Evolutionary conservation across 2,797 vertebrate genomes (phyloP).

Genomic region (Chromis chromis): DNA sequence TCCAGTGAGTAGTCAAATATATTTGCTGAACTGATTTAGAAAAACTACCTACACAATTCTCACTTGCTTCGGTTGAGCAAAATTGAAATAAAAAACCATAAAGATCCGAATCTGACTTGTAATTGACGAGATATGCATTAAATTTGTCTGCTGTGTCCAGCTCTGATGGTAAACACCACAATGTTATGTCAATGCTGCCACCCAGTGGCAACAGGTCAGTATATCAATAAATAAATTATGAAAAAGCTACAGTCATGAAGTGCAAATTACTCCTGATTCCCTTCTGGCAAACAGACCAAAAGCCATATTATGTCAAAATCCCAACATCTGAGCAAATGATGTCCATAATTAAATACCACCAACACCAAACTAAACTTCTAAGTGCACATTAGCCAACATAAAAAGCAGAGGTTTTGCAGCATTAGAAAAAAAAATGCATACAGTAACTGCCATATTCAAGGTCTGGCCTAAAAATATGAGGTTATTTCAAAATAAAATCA

Average conservation of each 20-base stretch:
- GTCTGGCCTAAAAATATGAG: constrained; percentile 28
- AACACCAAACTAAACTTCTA: constrained; percentile 9
- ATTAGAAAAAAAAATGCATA: neutral
- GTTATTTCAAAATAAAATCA: constrained; percentile 13
- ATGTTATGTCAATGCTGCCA: constrained; percentile 63
- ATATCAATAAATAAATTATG: constrained; percentile 61
- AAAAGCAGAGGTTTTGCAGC: neutral
- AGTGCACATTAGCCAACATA: constrained; percentile 15
- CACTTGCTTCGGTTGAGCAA: constrained; percentile 17
- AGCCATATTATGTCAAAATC: constrained; percentile 8
- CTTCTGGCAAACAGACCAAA: constrained; percentile 15
- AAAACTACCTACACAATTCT: constrained; percentile 14
- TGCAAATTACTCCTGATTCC: constrained; percentile 62
- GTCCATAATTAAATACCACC: constrained; percentile 4
- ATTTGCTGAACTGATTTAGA: constrained; percentile 3
- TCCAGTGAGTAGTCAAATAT: neutral
- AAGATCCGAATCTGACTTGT: neutral
- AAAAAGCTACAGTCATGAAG: constrained; percentile 38
- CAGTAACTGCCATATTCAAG: constrained; percentile 16
- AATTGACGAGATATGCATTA: neutral
- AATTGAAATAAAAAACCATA: neutral
- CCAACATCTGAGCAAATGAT: constrained; percentile 8
- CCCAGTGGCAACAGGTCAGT: constrained; percentile 66
- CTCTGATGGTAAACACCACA: constrained; percentile 48
- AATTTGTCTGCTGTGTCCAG: constrained; percentile 2